Evolutionary conservation across 1,140 invertebrate species (phyloP), one percentile per base, ranked within the genome.

Genomic region (Anastatus disparis): DNA sequence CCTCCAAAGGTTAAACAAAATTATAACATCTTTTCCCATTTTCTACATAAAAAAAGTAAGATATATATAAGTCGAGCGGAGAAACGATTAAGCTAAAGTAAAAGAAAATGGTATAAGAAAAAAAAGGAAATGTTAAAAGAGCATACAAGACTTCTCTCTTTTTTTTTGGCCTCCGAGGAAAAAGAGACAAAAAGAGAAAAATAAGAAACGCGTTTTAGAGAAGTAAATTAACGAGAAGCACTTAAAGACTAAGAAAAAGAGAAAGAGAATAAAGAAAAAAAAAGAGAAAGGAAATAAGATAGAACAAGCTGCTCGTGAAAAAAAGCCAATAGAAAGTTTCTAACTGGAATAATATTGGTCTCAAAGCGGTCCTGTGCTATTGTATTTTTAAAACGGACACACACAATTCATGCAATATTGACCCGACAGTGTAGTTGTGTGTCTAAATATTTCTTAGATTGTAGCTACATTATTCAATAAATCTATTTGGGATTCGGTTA

Each of bases 281-380:
- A 4, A 10, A 35, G 31, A 35, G 4, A 35, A 4, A 22, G 48
- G n/a, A 73, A 4, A 10, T 6, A 10, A 35, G 4, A 35, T 10
- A 22, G 48, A 24, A 73, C 31, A 10, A 6, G 10, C 31, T 10
- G 31, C n/a, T n/a, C n/a, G n/a, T n/a, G n/a, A n/a, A n/a, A n/a
- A n/a, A n/a, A n/a, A 72, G 58, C 63, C 69, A 72, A 75, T 76
- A 76, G 74, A 75, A 76, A 74, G 40, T 70, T 75, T 66, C 52
- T 17, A 59, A 40, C 46, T 40, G 56, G 75, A 74, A 69, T 74
- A 74, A 69, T 61, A 50, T 53, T 62, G 58, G 53, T 72, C 52
- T 69, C 56, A 3, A 29, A 56, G 63, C 64, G 53, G 42, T 53
- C 48, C 27, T 3, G 6, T 13, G 42, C 6, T 15, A 9, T 9